Evolutionary conservation across 2,888 invertebrate species (phyloP).

Genomic region (Bruchidius siliquastri): DNA sequence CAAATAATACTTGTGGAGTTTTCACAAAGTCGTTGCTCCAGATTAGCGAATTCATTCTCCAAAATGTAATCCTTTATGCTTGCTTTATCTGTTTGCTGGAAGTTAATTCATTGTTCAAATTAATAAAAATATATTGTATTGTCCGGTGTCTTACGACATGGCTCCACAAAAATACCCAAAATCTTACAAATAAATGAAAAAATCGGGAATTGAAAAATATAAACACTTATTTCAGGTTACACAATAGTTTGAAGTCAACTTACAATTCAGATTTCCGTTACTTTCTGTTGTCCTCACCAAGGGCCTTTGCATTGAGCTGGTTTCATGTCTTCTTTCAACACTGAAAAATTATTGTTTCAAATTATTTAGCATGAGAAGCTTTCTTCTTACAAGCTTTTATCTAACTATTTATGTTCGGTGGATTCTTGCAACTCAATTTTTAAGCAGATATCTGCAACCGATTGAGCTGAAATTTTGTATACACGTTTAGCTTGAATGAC

Average conservation of each 20-base stretch:
- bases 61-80: neutral
- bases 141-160: too few species aligned
- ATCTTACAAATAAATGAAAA: too few species aligned
- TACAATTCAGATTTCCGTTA: constrained; percentile 41
- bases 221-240: too few species aligned
- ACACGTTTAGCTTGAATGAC: too few species aligned
- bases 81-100: neutral
- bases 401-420: too few species aligned
- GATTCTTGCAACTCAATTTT: too few species aligned
- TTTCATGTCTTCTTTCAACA: constrained; percentile 42
- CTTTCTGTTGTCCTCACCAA: constrained; percentile 58
- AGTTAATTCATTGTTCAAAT: neutral
- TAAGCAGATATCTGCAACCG: too few species aligned
- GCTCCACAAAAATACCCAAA: too few species aligned
- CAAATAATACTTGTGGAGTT: neutral
- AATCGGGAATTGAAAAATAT: too few species aligned
- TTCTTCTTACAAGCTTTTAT: too few species aligned
- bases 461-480: too few species aligned
- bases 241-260: neutral
- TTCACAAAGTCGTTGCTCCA: neutral
- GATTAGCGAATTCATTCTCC: neutral
- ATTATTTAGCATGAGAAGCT: neutral
- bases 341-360: constrained; percentile 25
- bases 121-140: too few species aligned
- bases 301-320: constrained; percentile 50